phyloP scores from a whole-genome alignment of 2,113 vertebrate species.

The Chaetorhynchus papuensis region DNA sequence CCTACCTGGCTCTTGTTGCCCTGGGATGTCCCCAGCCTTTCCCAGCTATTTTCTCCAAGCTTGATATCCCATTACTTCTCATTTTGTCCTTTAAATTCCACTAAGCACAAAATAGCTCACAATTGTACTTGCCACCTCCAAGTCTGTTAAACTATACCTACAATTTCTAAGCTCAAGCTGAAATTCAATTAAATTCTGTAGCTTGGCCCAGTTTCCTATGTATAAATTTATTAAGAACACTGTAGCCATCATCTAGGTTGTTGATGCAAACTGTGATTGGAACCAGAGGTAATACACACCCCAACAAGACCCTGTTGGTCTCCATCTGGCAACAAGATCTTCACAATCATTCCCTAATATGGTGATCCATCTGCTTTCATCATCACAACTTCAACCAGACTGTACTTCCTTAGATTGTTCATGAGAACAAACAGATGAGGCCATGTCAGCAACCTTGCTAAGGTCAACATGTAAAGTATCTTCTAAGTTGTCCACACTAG shows the following conservation, averaged over 20 bases:
- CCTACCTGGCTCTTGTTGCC: not conserved
- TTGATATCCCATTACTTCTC: not conserved
- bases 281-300: not conserved
- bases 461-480: not conserved
- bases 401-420: not conserved
- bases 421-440: not conserved
- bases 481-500: not conserved
- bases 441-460: not conserved
- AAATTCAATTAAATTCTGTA: not conserved
- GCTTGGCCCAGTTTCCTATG: not conserved
- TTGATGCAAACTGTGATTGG: not conserved
- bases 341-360: not conserved
- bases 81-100: not conserved
- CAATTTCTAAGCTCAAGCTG: not conserved
- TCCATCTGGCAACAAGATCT: accelerated
- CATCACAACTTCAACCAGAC: not conserved
- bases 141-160: not conserved
- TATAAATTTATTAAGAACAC: not conserved
- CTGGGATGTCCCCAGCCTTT: not conserved
- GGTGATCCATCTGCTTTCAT: not conserved
- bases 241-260: not conserved
- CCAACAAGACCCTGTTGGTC: not conserved
- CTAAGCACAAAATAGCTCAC: not conserved
- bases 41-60: not conserved
- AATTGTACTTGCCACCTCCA: not conserved